Base-by-base conservation (phyloP, 2,113 vertebrate genomes). In the Planiliza haematocheilus region DNA sequence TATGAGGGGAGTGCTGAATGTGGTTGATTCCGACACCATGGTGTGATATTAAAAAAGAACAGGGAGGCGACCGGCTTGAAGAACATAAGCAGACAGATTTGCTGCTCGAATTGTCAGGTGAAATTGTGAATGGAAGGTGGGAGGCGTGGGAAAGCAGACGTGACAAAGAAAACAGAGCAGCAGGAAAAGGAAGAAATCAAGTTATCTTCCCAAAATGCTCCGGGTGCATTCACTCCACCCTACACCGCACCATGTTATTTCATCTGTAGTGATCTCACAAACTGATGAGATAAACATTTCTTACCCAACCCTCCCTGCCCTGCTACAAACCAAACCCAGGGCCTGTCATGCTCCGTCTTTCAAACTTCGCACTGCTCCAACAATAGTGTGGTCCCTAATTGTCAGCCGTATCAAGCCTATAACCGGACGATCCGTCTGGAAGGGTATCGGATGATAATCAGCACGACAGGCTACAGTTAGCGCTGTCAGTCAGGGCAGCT, bases 371-470 rank as follows among this genome's bases (percentile, higher is more conserved):
- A 34, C 76, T 43, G 0, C 68, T 61, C 68, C 70, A 57, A 84
- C 75, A 86, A 84, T 86, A 59, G 75, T 34, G 53, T 24, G 43
- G 60, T 64, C 78, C 37, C 18, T 81, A 80, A 86, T 76, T 84
- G 86, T 86, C 89, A 78, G 34, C 83, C 70, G 39, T 89, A 86
- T 90, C 85, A 56, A 77, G 59, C 63, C 68, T 60, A 7, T 65
- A 67, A 64, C 30, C 11, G 24, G 70, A 36, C 78, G 21, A 21
- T 34, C 67, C 45, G 30, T 63, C 49, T 51, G 52, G 30, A 37
- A 8, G 82, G 74, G 86, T 87, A 87, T 89, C 82, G 7, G 66
- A 77, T 91, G 86, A 64, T 88, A 91, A 88, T 89, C 85, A 85
- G 79, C 17, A n/a, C 65, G 49, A 57, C 65, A 70, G 65, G 56